Base-by-base conservation (phyloP, 2,797 vertebrate genomes). In the Enteromius mattozi region DNA sequence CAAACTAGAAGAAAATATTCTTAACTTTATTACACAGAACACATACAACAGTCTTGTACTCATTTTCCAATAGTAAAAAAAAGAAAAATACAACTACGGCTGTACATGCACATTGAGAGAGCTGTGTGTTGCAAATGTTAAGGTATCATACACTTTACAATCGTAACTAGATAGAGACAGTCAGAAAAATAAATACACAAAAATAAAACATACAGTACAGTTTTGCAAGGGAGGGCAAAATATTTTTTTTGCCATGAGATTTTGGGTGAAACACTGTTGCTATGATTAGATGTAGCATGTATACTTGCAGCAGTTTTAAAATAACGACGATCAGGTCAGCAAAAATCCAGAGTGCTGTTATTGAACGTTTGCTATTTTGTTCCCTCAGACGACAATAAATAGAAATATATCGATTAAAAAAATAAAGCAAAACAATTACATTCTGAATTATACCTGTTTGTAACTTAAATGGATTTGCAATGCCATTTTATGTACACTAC, bases 11-110 rank as follows among this genome's bases (percentile, higher is more conserved):
- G 85, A 90, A 96, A 96, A 96, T 94, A 95, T 95, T 91, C 92
- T 88, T 91, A 96, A 96, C 93, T 96, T 96, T 96, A 96, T 96
- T 96, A 96, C 96, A 96, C 95, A 95, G 94, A 94, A 96, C 94
- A 95, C 94, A 96, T 95, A 96, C 95, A 96, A 96, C 94, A 88
- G 78, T 85, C 79, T 70, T 86, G 68, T 74, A 74, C 95, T 95
- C 94, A 94, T 94, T 94, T 93, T 94, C 94, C 96, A 95, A 95
- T 96, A 96, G 94, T 96, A 96, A 96, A 96, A 93, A 81, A 78
- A 85, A 83, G 61, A 83, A 81, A 84, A 87, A 96, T 95, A 96
- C 95, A 96, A 94, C 96, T 95, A 95, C 95, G 93, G 95, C 96
- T 95, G 94, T 95, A 96, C 96, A 96, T 96, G 96, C 96, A 96